Evolutionary conservation across 2,113 vertebrate genomes (phyloP).

Genomic region (Triplophysa dalaica): DNA sequence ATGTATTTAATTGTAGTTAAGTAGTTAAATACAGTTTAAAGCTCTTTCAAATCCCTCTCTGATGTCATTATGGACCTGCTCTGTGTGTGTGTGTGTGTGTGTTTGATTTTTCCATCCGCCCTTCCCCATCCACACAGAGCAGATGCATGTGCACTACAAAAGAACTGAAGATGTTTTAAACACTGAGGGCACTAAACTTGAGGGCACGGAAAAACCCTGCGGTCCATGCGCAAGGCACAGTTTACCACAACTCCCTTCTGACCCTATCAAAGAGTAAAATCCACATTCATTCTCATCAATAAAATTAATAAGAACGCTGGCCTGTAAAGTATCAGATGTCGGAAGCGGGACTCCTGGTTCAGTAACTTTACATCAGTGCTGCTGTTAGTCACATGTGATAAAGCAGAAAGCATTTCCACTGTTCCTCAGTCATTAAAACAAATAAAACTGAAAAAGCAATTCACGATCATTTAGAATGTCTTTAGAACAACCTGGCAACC

Average conservation of each 20-base stretch:
- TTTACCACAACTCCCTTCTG: slow-evolving; percentile 33
- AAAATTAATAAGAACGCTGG: not conserved
- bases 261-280: slow-evolving; percentile 33
- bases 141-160: slow-evolving; percentile 51
- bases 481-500: too few species aligned
- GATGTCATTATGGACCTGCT: slow-evolving; percentile 39
- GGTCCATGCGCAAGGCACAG: slow-evolving; percentile 14
- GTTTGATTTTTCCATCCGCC: slow-evolving; percentile 32
- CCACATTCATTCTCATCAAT: slow-evolving; percentile 35
- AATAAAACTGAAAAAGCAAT: too few species aligned
- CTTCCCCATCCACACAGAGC: slow-evolving; percentile 31
- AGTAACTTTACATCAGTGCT: not conserved
- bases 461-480: too few species aligned
- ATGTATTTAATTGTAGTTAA: slow-evolving; percentile 40
- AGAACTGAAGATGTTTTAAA: slow-evolving; percentile 42
- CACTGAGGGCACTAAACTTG: slow-evolving; percentile 5
- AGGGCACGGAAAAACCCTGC: slow-evolving; percentile 41
- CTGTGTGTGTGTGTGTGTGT: not conserved
- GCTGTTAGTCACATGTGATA: too few species aligned
- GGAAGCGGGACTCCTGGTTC: not conserved
- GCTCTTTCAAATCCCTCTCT: slow-evolving; percentile 25
- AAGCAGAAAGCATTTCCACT: too few species aligned
- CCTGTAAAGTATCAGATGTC: not conserved
- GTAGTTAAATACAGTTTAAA: slow-evolving; percentile 24
- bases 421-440: too few species aligned